These are phyloP conservation scores for Andricus curvator DNA, from an alignment of 2,888 invertebrate genomes.

Conservation along the genomic window DNA sequence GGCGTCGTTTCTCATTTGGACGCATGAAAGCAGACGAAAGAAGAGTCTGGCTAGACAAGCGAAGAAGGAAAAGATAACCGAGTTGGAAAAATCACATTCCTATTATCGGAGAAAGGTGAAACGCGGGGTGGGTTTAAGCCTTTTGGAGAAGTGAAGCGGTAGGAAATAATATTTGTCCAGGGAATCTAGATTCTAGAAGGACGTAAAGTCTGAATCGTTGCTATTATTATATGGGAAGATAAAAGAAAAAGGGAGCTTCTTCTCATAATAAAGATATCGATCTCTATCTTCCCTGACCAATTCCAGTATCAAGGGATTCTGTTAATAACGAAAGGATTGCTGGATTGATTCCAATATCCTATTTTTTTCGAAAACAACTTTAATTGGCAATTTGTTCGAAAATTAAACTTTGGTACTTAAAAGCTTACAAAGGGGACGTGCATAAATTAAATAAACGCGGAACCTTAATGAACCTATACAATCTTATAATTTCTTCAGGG, in stretches of 20 bases:
- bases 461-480: too few species aligned
- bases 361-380: too few species aligned
- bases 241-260: neutral
- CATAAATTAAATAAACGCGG: too few species aligned
- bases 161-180: constrained; percentile 41
- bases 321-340: constrained; percentile 63
- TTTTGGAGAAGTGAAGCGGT: constrained; percentile 16
- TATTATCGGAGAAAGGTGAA: constrained; percentile 30
- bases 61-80: constrained; percentile 33
- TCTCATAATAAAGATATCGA: constrained; percentile 66
- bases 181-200: constrained; percentile 15
- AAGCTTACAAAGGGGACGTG: too few species aligned
- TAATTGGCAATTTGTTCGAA: too few species aligned
- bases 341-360: neutral
- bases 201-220: constrained; percentile 21
- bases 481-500: too few species aligned
- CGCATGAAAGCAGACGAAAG: constrained; percentile 15
- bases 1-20: constrained; percentile 35
- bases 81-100: constrained; percentile 39
- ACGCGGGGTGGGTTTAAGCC: constrained; percentile 22
- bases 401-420: too few species aligned
- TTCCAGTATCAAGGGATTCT: constrained; percentile 56
- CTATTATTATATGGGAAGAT: constrained; percentile 13
- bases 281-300: constrained; percentile 66
- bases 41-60: constrained; percentile 16